phyloP scores from a whole-genome alignment of 2,888 invertebrate genomes.

The Nomada ferruginata region DNA sequence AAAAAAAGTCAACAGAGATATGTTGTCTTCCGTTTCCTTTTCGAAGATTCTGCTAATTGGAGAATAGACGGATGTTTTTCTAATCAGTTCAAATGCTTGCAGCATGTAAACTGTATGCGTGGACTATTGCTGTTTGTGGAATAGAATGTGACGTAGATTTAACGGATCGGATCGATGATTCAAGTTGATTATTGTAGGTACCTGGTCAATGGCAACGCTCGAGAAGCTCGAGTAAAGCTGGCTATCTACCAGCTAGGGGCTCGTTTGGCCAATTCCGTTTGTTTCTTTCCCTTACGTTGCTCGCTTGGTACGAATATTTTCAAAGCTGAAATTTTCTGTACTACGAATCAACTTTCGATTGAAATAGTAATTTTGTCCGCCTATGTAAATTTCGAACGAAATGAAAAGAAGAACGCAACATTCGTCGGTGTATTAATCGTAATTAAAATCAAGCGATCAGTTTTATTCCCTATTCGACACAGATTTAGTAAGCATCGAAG shows the following conservation, averaged over 20 bases:
- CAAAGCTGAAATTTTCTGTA: slow-evolving; percentile 18
- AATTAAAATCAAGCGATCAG: neutral
- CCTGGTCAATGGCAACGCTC: slow-evolving; percentile 30
- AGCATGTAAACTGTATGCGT: neutral
- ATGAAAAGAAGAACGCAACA: no score
- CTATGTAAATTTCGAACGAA: no score
- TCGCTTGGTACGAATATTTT: neutral
- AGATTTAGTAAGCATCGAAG: neutral
- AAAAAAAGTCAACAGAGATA: slow-evolving; percentile 72
- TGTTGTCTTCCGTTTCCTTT: neutral
- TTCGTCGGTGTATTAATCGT: no score
- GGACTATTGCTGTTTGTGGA: neutral
- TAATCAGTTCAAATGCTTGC: neutral
- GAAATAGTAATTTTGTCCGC: no score
- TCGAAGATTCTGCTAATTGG: no score
- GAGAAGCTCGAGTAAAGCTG: slow-evolving; percentile 39
- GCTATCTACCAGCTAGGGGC: slow-evolving; percentile 49
- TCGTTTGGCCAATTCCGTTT: slow-evolving; percentile 33
- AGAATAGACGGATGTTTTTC: neutral
- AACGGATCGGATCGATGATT: neutral
- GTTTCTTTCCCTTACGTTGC: slow-evolving; percentile 38
- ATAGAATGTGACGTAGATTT: neutral
- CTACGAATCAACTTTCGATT: neutral
- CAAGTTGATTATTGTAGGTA: neutral
- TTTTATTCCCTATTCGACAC: neutral